Percentiles rank a stretch among this genome's conserved stretches.
These are phyloP conservation scores for Variabilichromis moorii DNA, from an alignment of 2,113 vertebrate species.

Conservation along the genomic window DNA sequence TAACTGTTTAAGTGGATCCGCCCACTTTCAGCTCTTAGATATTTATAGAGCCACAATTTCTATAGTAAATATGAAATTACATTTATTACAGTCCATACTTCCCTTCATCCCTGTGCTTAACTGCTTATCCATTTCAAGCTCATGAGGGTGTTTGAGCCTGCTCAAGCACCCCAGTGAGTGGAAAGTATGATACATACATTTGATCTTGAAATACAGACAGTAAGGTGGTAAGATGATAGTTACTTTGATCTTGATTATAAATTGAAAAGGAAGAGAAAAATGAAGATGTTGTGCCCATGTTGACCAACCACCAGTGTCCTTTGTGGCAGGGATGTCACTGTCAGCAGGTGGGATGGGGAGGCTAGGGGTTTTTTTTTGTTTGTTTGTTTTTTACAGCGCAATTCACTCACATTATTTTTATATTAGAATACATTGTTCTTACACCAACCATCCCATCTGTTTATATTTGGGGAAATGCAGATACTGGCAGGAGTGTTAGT, in stretches of 20 bases:
- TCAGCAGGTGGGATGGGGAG: neutral
- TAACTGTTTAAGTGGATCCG: neutral
- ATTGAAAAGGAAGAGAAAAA: neutral
- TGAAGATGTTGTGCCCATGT: neutral
- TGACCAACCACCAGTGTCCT: neutral
- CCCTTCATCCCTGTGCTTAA: neutral
- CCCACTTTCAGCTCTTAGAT: neutral
- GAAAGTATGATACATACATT: neutral
- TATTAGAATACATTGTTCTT: neutral
- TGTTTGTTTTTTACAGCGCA: neutral
- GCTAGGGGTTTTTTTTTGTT: neutral
- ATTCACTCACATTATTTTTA: neutral
- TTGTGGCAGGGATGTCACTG: neutral
- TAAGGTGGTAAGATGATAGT: neutral
- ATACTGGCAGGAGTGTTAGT: neutral
- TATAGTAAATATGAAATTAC: neutral
- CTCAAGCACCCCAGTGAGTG: neutral
- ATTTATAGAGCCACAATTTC: neutral
- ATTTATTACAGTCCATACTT: neutral
- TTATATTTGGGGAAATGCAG: neutral
- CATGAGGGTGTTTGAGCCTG: neutral
- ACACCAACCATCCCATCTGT: neutral
- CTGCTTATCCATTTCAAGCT: neutral
- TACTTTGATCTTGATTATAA: neutral
- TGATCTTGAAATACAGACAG: neutral